A percentile compares a stretch with the other conserved stretches of the same genome.
Evolutionary conservation across 2,797 vertebrate genomes (phyloP).

Genomic region (Neosilurus hyrtlii): DNA sequence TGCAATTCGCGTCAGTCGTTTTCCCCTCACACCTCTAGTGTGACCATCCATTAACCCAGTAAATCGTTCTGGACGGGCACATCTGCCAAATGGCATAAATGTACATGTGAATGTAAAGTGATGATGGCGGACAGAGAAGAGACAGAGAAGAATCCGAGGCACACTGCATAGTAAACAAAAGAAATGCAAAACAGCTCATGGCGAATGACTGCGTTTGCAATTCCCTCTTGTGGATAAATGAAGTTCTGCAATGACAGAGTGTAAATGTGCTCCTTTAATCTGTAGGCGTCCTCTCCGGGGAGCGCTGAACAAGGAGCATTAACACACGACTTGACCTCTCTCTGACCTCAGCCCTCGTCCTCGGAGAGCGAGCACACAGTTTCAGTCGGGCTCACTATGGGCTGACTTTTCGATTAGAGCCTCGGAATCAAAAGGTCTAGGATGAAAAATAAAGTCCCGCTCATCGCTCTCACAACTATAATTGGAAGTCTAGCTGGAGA

Average conservation of each 20-base stretch:
- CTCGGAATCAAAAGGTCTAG: constrained; percentile 18
- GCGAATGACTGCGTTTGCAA: not conserved
- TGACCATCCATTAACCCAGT: too few relatives aligned
- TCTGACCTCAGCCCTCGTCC: constrained; percentile 24
- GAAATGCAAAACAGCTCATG: not conserved
- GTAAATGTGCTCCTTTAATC: not conserved
- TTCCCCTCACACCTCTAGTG: too few relatives aligned
- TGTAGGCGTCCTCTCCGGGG: not conserved
- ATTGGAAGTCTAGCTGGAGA: constrained; percentile 38
- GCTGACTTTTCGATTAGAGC: constrained; percentile 28
- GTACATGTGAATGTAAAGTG: too few relatives aligned
- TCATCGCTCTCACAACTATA: constrained; percentile 29
- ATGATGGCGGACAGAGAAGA: too few relatives aligned
- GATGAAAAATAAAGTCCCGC: constrained; percentile 5
- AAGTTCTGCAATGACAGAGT: not conserved
- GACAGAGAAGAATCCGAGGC: too few relatives aligned
- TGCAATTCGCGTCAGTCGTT: too few relatives aligned
- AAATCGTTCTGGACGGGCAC: too few relatives aligned
- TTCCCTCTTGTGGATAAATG: not conserved
- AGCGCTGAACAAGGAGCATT: not conserved
- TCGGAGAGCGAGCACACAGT: constrained; percentile 13
- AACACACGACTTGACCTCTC: not conserved
- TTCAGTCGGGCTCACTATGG: constrained; percentile 2
- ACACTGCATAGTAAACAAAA: too few relatives aligned
- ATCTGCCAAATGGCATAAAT: too few relatives aligned